A percentile compares a stretch with the other conserved stretches of the same genome.
Evolutionary conservation across 2,888 invertebrate genomes (phyloP).

Genomic region (Chrysolina haemoptera): DNA sequence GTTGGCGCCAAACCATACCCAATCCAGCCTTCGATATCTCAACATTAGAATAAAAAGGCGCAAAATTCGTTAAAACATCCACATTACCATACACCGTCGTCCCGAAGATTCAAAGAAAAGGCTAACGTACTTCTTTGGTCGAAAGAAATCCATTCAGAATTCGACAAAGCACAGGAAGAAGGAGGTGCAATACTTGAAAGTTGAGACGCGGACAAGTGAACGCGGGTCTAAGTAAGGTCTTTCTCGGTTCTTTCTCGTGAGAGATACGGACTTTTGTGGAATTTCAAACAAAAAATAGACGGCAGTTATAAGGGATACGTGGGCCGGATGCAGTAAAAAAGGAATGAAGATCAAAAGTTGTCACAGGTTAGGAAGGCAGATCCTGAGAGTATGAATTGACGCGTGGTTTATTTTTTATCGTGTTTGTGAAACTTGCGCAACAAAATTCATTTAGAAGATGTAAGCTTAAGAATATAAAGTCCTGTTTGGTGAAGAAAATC

Average conservation of each 20-base stretch:
- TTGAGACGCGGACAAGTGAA: conserved; percentile 64
- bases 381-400: background rate
- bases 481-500: too few species aligned
- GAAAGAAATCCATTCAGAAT: conserved; percentile 29
- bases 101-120: conserved; percentile 56
- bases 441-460: too few species aligned
- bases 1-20: conserved; percentile 27
- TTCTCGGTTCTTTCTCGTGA: conserved; percentile 23
- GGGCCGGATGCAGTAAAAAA: conserved; percentile 6
- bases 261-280: conserved; percentile 25
- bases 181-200: conserved; percentile 62
- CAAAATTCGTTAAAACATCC: conserved; percentile 60
- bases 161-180: conserved; percentile 64
- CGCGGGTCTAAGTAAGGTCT: conserved; percentile 48
- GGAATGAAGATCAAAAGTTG: conserved; percentile 26
- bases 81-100: conserved; percentile 59
- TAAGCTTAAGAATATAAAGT: too few species aligned
- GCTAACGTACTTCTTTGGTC: conserved; percentile 60
- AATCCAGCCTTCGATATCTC: conserved; percentile 30
- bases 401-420: conserved; percentile 6
- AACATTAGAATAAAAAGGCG: conserved; percentile 49
- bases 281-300: conserved; percentile 26
- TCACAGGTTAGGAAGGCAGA: conserved; percentile 13
- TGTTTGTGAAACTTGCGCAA: background rate
- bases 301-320: conserved; percentile 24